Evolutionary conservation across 2,888 invertebrate species (phyloP).

Genomic region (Nomada ruficornis): DNA sequence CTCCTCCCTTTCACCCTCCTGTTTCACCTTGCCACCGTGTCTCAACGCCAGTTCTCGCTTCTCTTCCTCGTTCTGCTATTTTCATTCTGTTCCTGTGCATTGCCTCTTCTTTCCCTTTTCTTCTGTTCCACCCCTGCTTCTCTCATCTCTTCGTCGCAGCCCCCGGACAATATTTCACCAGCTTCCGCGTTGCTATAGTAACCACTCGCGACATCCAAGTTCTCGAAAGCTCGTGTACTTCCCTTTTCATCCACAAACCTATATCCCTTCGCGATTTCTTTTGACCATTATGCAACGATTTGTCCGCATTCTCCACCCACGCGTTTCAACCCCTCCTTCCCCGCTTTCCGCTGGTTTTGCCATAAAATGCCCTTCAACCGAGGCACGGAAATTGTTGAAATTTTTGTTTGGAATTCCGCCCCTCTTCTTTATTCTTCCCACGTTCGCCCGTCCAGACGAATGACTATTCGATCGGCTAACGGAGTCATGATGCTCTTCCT

Average conservation of each 20-base stretch:
- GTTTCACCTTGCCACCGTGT: neutral
- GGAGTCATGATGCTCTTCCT: conserved; percentile 14
- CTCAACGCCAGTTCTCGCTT: neutral
- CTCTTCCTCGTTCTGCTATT: conserved; percentile 23
- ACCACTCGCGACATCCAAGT: conserved; percentile 73
- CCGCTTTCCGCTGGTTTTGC: neutral
- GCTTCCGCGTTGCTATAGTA: conserved; percentile 80
- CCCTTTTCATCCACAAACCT: conserved; percentile 63
- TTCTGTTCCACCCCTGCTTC: conserved; percentile 42
- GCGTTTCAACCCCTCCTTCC: too few relatives aligned
- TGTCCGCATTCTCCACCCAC: conserved; percentile 33
- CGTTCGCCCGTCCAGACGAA: neutral
- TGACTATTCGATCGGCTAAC: neutral
- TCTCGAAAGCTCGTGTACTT: conserved; percentile 57
- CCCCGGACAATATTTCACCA: conserved; percentile 79
- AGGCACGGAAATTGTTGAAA: neutral
- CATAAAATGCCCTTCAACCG: conserved; percentile 17
- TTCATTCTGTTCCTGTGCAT: conserved; percentile 43
- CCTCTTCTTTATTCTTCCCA: neutral
- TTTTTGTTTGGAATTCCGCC: neutral
- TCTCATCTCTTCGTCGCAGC: conserved; percentile 57
- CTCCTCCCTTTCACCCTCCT: neutral
- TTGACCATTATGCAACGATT: conserved; percentile 67
- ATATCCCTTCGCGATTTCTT: conserved; percentile 66
- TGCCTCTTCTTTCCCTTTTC: conserved; percentile 46